Evolutionary conservation across 2,888 invertebrate genomes (phyloP).

Genomic region (Ennomos erosarius): DNA sequence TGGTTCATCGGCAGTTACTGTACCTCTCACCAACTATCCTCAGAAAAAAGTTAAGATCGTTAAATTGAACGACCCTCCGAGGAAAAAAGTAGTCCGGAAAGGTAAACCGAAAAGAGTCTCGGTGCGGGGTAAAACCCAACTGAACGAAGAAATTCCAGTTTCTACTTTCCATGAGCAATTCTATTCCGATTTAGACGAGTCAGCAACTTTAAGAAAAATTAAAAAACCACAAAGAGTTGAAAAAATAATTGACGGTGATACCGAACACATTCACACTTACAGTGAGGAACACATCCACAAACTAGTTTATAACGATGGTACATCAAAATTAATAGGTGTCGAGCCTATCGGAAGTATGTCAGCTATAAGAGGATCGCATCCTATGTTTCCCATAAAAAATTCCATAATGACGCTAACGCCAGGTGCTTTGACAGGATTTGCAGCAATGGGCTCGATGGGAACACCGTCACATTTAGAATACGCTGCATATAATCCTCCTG

Average conservation of each 20-base stretch:
- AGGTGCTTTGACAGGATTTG: slow-evolving; percentile 56
- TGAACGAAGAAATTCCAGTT: slow-evolving; percentile 74
- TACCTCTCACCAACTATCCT: slow-evolving; percentile 48
- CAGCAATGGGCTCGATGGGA: slow-evolving; percentile 65
- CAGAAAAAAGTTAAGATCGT: slow-evolving; percentile 73
- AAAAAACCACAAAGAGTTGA: slow-evolving; percentile 79
- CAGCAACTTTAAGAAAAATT: slow-evolving; percentile 75
- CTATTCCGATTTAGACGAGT: slow-evolving; percentile 77
- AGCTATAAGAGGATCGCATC: slow-evolving; percentile 54
- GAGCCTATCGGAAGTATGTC: slow-evolving; percentile 63
- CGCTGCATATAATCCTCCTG: slow-evolving; percentile 74
- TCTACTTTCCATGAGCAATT: slow-evolving; percentile 79
- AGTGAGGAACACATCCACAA: slow-evolving; percentile 82
- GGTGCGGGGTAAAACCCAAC: slow-evolving; percentile 56
- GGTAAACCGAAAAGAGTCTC: slow-evolving; percentile 61
- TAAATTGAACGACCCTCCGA: slow-evolving; percentile 67
- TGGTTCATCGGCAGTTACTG: slow-evolving; percentile 48
- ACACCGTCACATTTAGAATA: slow-evolving; percentile 73
- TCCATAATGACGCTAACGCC: slow-evolving; percentile 62
- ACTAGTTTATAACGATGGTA: slow-evolving; percentile 66
- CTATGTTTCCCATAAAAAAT: slow-evolving; percentile 63
- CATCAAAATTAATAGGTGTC: slow-evolving; percentile 47
- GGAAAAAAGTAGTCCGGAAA: slow-evolving; percentile 68
- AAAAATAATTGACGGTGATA: slow-evolving; percentile 81
- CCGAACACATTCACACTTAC: slow-evolving; percentile 82